Conservation (phyloP, 2,113 vertebrate genomes). For the Murina feae region DNA sequence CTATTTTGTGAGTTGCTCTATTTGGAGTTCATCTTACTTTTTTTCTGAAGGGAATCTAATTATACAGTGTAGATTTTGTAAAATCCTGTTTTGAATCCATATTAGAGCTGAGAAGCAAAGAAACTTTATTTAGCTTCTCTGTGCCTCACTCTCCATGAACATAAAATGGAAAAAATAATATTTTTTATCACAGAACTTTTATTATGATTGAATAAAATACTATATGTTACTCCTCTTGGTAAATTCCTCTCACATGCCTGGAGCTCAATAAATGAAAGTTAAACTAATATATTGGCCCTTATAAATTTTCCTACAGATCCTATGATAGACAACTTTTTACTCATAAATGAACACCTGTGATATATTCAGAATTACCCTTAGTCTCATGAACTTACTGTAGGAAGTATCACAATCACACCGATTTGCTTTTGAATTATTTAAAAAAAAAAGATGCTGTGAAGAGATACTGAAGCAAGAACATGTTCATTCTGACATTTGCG, state of each 20-base stretch:
- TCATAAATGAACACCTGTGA: not conserved
- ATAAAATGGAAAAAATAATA: not conserved
- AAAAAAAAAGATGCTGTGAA: not conserved
- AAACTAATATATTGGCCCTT: not conserved
- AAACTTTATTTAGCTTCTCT: not conserved
- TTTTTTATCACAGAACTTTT: not conserved
- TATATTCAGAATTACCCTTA: not conserved
- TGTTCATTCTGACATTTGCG: not conserved
- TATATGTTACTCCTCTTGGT: not conserved
- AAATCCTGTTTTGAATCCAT: not conserved
- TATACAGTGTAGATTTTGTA: not conserved
- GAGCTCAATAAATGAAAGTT: not conserved
- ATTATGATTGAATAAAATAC: not conserved
- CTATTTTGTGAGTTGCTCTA: not conserved
- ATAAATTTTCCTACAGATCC: not conserved
- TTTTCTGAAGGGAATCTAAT: not conserved
- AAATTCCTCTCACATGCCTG: not conserved
- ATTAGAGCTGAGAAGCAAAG: not conserved
- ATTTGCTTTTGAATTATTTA: not conserved
- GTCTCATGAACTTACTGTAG: not conserved
- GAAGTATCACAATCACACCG: not conserved
- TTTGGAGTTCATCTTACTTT: not conserved
- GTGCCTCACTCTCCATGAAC: not conserved
- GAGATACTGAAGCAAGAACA: not conserved
- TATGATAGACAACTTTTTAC: not conserved